phyloP scores from a whole-genome alignment of 2,888 invertebrate genomes.

The Priocnemis perturbator region DNA sequence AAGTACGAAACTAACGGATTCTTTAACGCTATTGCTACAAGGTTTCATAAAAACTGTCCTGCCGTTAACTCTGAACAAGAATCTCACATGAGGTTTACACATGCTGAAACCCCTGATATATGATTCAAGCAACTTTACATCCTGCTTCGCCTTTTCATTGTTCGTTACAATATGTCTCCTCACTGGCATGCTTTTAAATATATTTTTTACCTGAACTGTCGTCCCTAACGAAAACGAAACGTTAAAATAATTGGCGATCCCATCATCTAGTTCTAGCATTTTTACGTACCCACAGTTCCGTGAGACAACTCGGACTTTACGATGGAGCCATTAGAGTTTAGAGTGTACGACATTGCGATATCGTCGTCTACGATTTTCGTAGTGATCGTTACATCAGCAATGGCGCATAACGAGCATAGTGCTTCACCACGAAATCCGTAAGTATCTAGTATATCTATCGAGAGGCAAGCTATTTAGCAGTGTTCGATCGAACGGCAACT shows the following conservation, averaged over 20 bases:
- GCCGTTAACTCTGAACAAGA: slow-evolving; percentile 76
- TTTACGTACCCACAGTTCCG: slow-evolving; percentile 73
- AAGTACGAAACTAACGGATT: slow-evolving; percentile 69
- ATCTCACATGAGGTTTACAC: slow-evolving; percentile 75
- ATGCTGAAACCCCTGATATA: slow-evolving; percentile 76
- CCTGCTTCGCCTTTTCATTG: slow-evolving; percentile 75
- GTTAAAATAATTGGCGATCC: slow-evolving; percentile 13
- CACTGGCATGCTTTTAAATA: slow-evolving; percentile 79
- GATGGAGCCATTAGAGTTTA: slow-evolving; percentile 76
- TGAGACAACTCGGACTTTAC: slow-evolving; percentile 73
- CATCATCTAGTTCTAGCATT: background rate
- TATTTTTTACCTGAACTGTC: slow-evolving; percentile 74
- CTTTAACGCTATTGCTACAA: slow-evolving; percentile 64
- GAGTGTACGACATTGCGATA: slow-evolving; percentile 74
- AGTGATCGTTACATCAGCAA: slow-evolving; percentile 76
- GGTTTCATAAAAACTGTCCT: slow-evolving; percentile 76
- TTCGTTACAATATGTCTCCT: slow-evolving; percentile 77
- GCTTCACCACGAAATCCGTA: slow-evolving; percentile 83
- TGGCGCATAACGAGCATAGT: slow-evolving; percentile 78
- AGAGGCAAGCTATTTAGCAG: too few relatives aligned
- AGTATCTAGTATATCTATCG: slow-evolving; percentile 72
- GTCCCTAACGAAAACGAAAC: slow-evolving; percentile 74
- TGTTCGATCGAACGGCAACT: too few relatives aligned
- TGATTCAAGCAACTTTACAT: slow-evolving; percentile 77
- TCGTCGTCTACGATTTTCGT: slow-evolving; percentile 76